Base-by-base conservation (phyloP, 2,113 vertebrate genomes). In the Tetrax tetrax region DNA sequence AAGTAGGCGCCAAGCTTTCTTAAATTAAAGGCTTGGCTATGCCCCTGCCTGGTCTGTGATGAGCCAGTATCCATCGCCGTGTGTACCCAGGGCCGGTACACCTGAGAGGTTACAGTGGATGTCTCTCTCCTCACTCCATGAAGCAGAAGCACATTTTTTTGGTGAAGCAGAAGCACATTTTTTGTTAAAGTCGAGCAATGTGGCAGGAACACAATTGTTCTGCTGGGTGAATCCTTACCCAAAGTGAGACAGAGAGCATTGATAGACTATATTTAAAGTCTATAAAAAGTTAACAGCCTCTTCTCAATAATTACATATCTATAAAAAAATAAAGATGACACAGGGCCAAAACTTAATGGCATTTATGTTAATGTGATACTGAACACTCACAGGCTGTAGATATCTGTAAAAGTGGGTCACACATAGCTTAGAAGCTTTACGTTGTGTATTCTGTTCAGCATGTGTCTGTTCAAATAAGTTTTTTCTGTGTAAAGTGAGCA, bases 271-370 rank as follows among this genome's bases (percentile, higher is more conserved):
- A 83, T 78, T 76, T 81, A 81, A 91, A 97, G 97, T 97, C 91
- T 72, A 86, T 98, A 98, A 96, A 97, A 93, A 93, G 90, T 96
- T 95, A 97, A 96, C 82, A 45, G 72, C 95, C 89, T 96, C 75
- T 94, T 96, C 92, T 96, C 90, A 89, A 91, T 95, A 97, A 97
- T 97, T 96, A 94, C 76, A 72, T 90, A 92, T 94, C 96, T 96
- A 96, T 96, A 94, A 96, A 96, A 97, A 94, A 97, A 96, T 95
- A 94, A 94, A 93, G 83, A 94, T 85, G 95, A 84, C 80, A 87
- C 69, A 87, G 91, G 87, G 92, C 86, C 94, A 78, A 83, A 71
- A 79, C 70, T 96, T 96, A 90, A 97, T 86, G 90, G 84, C 53
- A 22, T 95, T 93, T 94, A 94, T 95, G 91, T 90, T 95, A 97